A percentile compares a stretch with the other conserved stretches of the same genome.
Conservation (phyloP, 2,888 invertebrate genomes). For the Kryphioiulus occultus region DNA sequence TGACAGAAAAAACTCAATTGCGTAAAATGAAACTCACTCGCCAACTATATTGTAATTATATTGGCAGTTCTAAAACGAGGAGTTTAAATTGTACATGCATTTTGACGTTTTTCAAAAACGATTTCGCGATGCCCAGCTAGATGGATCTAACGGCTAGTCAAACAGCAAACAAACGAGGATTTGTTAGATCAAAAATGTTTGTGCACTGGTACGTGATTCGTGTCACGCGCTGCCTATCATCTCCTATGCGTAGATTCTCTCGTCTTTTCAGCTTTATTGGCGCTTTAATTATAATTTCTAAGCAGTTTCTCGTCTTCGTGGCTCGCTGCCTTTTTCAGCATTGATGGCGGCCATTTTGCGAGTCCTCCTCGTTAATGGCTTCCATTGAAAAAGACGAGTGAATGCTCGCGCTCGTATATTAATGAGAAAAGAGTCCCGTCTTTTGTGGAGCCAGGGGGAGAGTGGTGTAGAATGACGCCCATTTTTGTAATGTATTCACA, state of each 20-base stretch:
- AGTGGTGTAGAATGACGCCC: not conserved
- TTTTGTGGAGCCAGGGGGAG: not conserved
- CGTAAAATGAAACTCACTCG: too few species aligned
- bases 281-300: not conserved
- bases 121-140: too few species aligned
- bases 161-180: too few species aligned
- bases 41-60: too few species aligned
- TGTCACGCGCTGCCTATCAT: not conserved
- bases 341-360: not conserved
- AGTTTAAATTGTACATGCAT: too few species aligned
- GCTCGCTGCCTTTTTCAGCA: not conserved
- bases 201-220: not conserved
- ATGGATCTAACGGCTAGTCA: too few species aligned
- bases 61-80: too few species aligned
- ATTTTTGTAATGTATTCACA: constrained; percentile 37
- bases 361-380: not conserved
- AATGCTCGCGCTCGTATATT: not conserved
- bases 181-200: too few species aligned
- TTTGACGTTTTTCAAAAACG: too few species aligned
- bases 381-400: not conserved
- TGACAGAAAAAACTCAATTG: too few species aligned
- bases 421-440: constrained; percentile 28
- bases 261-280: not conserved
- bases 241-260: not conserved
- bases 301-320: not conserved